Base-by-base conservation (phyloP, 2,113 vertebrate genomes). In the Edolisoma coerulescens region DNA sequence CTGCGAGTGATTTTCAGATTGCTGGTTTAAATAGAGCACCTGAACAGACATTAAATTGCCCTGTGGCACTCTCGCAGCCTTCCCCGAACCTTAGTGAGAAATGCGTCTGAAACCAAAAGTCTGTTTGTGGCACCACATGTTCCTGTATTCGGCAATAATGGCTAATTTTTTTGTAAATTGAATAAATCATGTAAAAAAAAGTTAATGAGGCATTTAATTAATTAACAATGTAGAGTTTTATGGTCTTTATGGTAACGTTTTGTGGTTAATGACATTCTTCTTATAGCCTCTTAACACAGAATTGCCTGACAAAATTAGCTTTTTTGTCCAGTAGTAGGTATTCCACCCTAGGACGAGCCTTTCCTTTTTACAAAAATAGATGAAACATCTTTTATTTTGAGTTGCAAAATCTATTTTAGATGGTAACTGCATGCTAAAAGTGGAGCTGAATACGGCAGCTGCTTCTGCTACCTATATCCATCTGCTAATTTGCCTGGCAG, bases 181-280 rank as follows among this genome's bases (percentile, higher is more conserved):
- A 98, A 97, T 98, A 98, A 98, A 98, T 98, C 97, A 97, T 97
- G 97, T 98, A 97, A 92, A 97, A 98, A 98, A 98, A 98, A 98
- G 97, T 98, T 98, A 98, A 98, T 97, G 98, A 98, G 97, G 97
- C 98, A 97, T 98, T 98, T 98, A 98, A 98, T 98, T 98, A 98
- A 98, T 98, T 98, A 98, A 98, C 98, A 97, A 94, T 97, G 97
- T 98, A 74, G 94, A 93, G 97, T 98, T 97, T 98, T 98, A 98
- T 98, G 97, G 96, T 95, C 97, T 98, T 97, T 97, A 98, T 98
- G 97, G 98, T 98, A 98, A 97, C 96, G 96, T 98, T 98, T 98
- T 96, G 95, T 93, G 89, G 97, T 97, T 98, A 98, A 98, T 97
- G 98, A 90, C 96, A 97, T 96, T 97, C 85, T 73, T 96, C 97